Evolutionary conservation across 2,888 invertebrate species (phyloP).

Genomic region (Lithophane semibrunnea): DNA sequence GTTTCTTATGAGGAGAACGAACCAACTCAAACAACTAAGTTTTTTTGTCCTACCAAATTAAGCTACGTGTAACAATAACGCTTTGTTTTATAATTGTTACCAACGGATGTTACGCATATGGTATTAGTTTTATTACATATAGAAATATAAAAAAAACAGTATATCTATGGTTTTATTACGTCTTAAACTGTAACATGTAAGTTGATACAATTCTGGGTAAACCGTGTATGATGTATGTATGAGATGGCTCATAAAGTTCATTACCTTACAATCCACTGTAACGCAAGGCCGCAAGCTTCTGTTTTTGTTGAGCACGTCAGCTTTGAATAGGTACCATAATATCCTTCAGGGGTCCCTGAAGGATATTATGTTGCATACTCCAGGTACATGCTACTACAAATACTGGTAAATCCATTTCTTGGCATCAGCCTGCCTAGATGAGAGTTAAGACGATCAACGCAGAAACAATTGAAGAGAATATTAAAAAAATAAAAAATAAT

Average conservation of each 20-base stretch:
- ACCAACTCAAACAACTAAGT: slow-evolving; percentile 64
- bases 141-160: too few relatives aligned
- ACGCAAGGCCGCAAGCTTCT: neutral
- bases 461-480: neutral
- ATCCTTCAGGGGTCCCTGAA: too few relatives aligned
- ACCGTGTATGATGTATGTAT: neutral
- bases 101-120: slow-evolving; percentile 57
- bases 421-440: too few relatives aligned
- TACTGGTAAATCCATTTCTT: too few relatives aligned
- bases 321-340: neutral
- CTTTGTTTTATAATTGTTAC: slow-evolving; percentile 70
- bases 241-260: neutral
- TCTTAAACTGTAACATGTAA: slow-evolving; percentile 32
- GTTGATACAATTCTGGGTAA: slow-evolving; percentile 7
- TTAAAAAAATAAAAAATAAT: neutral
- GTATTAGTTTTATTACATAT: slow-evolving; percentile 30
- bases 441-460: too few relatives aligned
- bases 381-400: too few relatives aligned
- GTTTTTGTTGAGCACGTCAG: slow-evolving; percentile 8
- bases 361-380: too few relatives aligned
- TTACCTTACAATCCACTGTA: neutral
- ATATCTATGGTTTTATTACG: slow-evolving; percentile 39
- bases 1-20: slow-evolving; percentile 70
- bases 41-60: slow-evolving; percentile 78
- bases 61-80: slow-evolving; percentile 72